Evolutionary conservation across 2,888 invertebrate species (phyloP).

Genomic region (Prenolepis imparis): DNA sequence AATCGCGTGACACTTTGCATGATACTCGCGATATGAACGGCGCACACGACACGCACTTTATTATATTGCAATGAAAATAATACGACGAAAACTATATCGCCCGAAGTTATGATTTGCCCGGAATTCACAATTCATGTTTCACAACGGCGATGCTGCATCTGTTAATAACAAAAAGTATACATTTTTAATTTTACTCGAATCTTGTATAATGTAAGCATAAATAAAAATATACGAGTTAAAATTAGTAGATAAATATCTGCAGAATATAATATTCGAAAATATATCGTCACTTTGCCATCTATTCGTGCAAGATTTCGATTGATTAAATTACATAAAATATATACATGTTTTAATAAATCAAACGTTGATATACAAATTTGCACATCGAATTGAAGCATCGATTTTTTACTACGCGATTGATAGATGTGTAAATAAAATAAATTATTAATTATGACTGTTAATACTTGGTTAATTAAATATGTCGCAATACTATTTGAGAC

Average conservation of each 20-base stretch:
- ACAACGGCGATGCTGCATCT: not conserved
- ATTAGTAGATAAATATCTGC: not conserved
- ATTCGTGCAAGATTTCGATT: too few relatives aligned
- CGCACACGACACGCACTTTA: not conserved
- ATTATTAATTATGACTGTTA: too few relatives aligned
- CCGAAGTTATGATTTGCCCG: not conserved
- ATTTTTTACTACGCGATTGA: not conserved
- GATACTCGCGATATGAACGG: too few relatives aligned
- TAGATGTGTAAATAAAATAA: too few relatives aligned
- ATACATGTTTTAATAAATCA: not conserved
- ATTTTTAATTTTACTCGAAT: not conserved
- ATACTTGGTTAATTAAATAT: too few relatives aligned
- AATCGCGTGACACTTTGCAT: not conserved
- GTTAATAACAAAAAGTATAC: not conserved
- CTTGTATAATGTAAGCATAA: not conserved
- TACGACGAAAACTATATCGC: not conserved
- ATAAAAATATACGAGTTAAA: not conserved
- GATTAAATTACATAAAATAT: not conserved
- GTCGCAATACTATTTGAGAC: too few relatives aligned
- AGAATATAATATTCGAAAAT: not conserved
- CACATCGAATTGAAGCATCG: not conserved
- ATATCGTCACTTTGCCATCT: not conserved
- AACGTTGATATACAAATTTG: not conserved
- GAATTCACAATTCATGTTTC: not conserved
- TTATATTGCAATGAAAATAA: not conserved